phyloP scores from a whole-genome alignment of 2,113 vertebrate genomes.

The Platycercus adscitus region DNA sequence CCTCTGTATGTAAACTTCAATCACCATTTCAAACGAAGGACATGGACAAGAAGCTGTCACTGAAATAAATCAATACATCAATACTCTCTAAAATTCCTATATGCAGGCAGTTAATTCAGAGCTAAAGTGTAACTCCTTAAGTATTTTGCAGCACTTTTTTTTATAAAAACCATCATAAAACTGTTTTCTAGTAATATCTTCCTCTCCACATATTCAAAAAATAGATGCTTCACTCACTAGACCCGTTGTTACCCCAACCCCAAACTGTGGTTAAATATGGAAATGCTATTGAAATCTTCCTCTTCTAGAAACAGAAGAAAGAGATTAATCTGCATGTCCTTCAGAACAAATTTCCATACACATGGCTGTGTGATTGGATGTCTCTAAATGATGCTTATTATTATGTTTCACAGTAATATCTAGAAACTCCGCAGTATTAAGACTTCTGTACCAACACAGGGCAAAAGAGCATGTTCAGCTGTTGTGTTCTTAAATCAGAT shows the following conservation, averaged over 20 bases:
- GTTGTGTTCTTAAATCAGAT: background rate
- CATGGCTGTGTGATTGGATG: background rate
- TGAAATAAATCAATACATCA: background rate
- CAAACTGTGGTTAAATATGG: background rate
- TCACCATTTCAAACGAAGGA: conserved; percentile 39
- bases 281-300: conserved; percentile 21
- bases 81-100: background rate
- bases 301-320: conserved; percentile 28
- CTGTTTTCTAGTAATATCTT: background rate
- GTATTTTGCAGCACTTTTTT: background rate
- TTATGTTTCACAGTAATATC: background rate
- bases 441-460: background rate
- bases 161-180: background rate
- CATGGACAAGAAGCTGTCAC: conserved; percentile 54
- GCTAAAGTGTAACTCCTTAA: background rate
- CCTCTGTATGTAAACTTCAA: conserved; percentile 24
- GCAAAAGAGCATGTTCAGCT: background rate
- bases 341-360: background rate
- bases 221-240: conserved; percentile 56
- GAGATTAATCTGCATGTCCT: background rate
- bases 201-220: background rate
- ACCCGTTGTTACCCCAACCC: background rate
- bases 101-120: background rate
- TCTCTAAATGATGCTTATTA: background rate
- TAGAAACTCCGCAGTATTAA: background rate